Base-by-base conservation (phyloP, 1,140 invertebrate species). In the Lepidurus apus region DNA sequence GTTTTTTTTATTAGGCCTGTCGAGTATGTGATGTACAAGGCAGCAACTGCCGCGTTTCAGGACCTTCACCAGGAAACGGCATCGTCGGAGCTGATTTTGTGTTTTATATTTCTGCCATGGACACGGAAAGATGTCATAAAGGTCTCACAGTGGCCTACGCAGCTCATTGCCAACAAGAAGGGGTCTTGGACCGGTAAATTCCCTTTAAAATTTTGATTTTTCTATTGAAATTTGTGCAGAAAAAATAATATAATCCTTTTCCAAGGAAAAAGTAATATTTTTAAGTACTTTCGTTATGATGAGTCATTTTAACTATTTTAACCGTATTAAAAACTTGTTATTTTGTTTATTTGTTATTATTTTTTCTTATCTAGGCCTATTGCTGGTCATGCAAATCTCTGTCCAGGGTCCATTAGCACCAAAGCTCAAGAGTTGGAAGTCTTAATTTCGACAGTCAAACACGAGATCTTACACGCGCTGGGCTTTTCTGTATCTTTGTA, bases 321-420 rank as follows among this genome's bases (percentile, higher is more conserved):
- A 26, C 26, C 2, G 26, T 26, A 26, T 26, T 26, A 26, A 1
- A 26, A 34, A 34, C 34, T 34, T 34, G 34, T 34, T 81, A 75
- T n/a, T 26, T n/a, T 43, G 42, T 47, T 44, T 42, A 7, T 53
- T 47, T 74, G 1, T 47, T 53, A 53, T 65, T 26, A n/a, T 73
- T 77, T 77, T 73, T 34, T 73, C 8, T 42, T 43, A 47, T 89
- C 74, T 85, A 96, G 96, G 82, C 98, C 98, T 1, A 97, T 99
- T 77, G 98, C 97, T 1, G 98, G 98, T 0, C 97, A 99, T 87
- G 96, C 97, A 1, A 99, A 99, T 88, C 90, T 99, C 76, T 99
- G 98, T 84, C 97, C 97, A 0, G 90, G 92, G n/a, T 95, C 94
- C 82, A 93, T 99, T 74, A 96, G 93, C 82, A 97, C 94, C 17